Evolutionary conservation across 2,797 vertebrate genomes (phyloP).

Genomic region (Leontopithecus rosalia): DNA sequence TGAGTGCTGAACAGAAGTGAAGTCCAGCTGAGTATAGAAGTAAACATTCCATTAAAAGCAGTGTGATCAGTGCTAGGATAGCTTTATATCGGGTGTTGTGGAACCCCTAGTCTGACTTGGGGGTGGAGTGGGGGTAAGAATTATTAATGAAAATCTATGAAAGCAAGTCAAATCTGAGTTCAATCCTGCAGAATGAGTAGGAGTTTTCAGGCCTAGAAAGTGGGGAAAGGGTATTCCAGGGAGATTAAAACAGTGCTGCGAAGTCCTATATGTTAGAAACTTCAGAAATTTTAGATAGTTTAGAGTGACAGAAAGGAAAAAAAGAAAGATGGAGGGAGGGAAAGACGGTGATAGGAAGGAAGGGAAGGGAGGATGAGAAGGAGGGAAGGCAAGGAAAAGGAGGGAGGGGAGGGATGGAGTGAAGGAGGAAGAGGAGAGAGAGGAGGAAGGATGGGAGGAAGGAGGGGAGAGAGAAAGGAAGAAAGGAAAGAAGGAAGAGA

Average conservation of each 20-base stretch:
- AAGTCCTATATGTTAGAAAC: background rate
- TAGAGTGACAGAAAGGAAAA: background rate
- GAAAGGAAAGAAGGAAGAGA: background rate
- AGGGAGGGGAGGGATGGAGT: background rate
- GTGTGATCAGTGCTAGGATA: background rate
- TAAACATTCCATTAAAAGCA: background rate
- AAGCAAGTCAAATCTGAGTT: background rate
- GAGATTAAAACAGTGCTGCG: background rate
- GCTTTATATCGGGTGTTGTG: background rate
- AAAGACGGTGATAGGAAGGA: background rate
- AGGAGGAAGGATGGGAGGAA: background rate
- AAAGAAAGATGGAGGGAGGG: background rate
- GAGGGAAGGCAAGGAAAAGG: background rate
- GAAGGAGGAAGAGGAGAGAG: background rate
- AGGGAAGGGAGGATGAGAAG: background rate
- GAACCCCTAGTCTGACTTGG: background rate
- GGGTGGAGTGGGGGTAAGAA: background rate
- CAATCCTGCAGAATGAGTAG: background rate
- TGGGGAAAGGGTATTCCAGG: background rate
- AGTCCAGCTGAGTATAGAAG: background rate
- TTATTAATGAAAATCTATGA: background rate
- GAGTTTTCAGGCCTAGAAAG: background rate
- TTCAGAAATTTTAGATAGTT: background rate
- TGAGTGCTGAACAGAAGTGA: background rate
- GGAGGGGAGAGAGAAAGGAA: too few relatives aligned